phyloP scores from a whole-genome alignment of 2,797 vertebrate species.

The Hoplostethus mediterraneus region DNA sequence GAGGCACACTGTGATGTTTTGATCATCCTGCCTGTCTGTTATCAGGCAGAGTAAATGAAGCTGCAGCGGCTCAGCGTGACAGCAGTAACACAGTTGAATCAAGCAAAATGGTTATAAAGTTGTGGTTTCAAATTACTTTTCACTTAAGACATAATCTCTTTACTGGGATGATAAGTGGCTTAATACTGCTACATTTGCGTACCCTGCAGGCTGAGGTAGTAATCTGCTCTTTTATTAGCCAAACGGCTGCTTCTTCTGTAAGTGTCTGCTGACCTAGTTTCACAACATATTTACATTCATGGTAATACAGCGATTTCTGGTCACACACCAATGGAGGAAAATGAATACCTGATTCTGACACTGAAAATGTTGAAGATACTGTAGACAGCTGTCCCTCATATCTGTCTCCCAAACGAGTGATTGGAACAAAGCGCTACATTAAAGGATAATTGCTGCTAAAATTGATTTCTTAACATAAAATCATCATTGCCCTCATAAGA shows the following conservation, averaged over 20 bases:
- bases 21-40: constrained; percentile 13
- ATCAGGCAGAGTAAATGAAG: constrained; percentile 4
- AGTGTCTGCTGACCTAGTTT: constrained; percentile 32
- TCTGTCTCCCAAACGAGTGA: too few relatives aligned
- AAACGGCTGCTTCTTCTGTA: constrained; percentile 14
- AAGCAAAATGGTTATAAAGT: constrained; percentile 20
- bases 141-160: constrained; percentile 38
- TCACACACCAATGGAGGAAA: too few relatives aligned
- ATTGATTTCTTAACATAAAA: too few relatives aligned
- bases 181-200: constrained; percentile 27
- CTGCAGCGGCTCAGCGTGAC: constrained; percentile 6
- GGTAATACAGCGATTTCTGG: neutral
- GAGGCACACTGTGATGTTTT: constrained; percentile 10
- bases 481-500: neutral
- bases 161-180: constrained; percentile 45
- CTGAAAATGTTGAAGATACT: too few relatives aligned
- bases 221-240: constrained; percentile 47
- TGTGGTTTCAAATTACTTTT: constrained; percentile 14
- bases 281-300: constrained; percentile 11
- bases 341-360: too few relatives aligned
- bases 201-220: constrained; percentile 31
- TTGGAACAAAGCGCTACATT: too few relatives aligned
- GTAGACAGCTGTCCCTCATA: too few relatives aligned
- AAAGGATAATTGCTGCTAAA: too few relatives aligned
- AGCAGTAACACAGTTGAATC: constrained; percentile 5